Evolutionary conservation across 2,888 invertebrate genomes (phyloP), one percentile per base, ranked within the genome.

Genomic region (Seladonia tumulorum): DNA sequence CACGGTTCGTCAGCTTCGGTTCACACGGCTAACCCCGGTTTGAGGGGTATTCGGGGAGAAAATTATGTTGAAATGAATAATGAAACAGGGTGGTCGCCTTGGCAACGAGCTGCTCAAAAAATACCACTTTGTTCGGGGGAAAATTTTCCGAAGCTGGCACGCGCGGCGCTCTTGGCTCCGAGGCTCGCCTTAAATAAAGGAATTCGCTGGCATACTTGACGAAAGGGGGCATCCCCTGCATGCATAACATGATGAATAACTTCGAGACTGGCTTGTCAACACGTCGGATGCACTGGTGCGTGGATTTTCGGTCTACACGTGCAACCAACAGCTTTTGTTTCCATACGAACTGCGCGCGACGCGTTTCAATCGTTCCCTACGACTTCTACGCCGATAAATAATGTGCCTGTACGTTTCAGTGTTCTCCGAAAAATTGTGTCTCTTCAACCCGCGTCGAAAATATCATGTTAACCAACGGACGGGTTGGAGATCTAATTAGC

Each of bases 211-310:
- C 72, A 72, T 63, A 49, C 42, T 66, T 79, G 57, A 76, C 66
- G 72, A 71, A 70, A 53, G 60, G 25, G 70, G 70, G 53, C 68
- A 53, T 57, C 18, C 45, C 70, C 53, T 71, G 83, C 79, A 77
- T 82, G 86, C 86, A 81, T 82, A 82, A 81, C 86, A 60, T 70
- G 76, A 79, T 76, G 81, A 87, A 87, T 86, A 83, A 77, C 79
- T 81, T 71, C 39, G 16, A n/a, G 74, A 63, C 73, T 53, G 45
- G 76, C 35, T 76, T 45, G 86, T 81, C 79, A 76, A 79, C 82
- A 45, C 85, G 66, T 74, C 57, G 66, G 18, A 25, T 60, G 71
- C 49, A 25, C 49, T 22, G 75, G 60, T 35, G n/a, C 66, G 68
- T 57, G 45, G 45, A 53, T 35, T 63, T 79, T 42, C 57, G 35